A percentile compares a stretch with the other conserved stretches of the same genome.
phyloP scores from a whole-genome alignment of 2,888 invertebrate genomes.

The Taenaris catops region DNA sequence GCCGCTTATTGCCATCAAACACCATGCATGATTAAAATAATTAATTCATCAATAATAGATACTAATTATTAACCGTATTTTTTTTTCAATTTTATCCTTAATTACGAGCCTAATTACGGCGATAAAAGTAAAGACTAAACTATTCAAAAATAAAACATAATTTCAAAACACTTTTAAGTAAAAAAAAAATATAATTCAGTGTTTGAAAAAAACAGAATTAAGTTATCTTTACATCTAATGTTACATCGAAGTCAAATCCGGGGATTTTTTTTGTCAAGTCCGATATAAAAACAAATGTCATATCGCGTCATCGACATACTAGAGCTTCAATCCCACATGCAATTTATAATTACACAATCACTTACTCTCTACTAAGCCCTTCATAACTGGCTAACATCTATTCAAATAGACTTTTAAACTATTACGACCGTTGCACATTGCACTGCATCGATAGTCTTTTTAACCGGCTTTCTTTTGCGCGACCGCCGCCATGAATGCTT shows the following conservation, averaged over 20 bases:
- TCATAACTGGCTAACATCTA: slow-evolving; percentile 31
- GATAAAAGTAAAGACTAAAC: slow-evolving; percentile 10
- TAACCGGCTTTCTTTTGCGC: slow-evolving; percentile 66
- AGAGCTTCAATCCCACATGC: too few species aligned
- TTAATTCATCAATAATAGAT: slow-evolving; percentile 25
- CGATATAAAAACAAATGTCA: slow-evolving; percentile 14
- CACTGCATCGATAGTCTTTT: slow-evolving; percentile 11
- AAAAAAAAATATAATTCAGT: slow-evolving; percentile 9
- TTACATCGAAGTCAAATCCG: slow-evolving; percentile 25
- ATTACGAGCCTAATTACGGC: slow-evolving; percentile 20
- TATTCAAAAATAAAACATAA: slow-evolving; percentile 18
- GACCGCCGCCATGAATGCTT: slow-evolving; percentile 82
- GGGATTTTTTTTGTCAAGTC: slow-evolving; percentile 20
- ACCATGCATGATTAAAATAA: slow-evolving; percentile 33
- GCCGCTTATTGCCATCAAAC: slow-evolving; percentile 27
- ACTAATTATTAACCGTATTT: slow-evolving; percentile 24
- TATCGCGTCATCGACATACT: too few species aligned
- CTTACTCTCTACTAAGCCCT: slow-evolving; percentile 3
- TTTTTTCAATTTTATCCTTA: slow-evolving; percentile 21
- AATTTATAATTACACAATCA: slow-evolving; percentile 4
- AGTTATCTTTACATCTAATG: slow-evolving; percentile 19
- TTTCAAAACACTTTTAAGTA: slow-evolving; percentile 24
- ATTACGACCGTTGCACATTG: slow-evolving; percentile 18
- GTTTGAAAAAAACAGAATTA: slow-evolving; percentile 27
- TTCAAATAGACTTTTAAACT: slow-evolving; percentile 33